A percentile compares a stretch with the other conserved stretches of the same genome.
phyloP scores from a whole-genome alignment of 1,140 invertebrate genomes.

The Listronotus oregonensis region DNA sequence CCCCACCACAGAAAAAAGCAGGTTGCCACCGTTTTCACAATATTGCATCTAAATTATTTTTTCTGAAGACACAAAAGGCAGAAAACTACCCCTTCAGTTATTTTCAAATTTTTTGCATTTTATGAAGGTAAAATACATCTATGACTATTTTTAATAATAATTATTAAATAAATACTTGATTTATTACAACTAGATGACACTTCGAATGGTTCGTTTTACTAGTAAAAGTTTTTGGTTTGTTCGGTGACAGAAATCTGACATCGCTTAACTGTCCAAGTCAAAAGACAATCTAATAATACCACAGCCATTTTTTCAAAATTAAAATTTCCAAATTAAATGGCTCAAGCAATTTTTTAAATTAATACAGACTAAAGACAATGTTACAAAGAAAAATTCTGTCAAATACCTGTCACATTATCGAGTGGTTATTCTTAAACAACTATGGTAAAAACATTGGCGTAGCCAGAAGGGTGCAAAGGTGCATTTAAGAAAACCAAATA shows the following conservation, averaged over 20 bases:
- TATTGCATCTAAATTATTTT: too few species aligned
- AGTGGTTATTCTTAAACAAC: slow-evolving; percentile 12
- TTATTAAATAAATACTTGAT: slow-evolving; percentile 26
- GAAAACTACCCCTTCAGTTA: too few species aligned
- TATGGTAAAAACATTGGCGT: slow-evolving; percentile 2
- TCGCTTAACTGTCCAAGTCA: neutral
- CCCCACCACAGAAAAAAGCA: too few species aligned
- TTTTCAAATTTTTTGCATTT: too few species aligned
- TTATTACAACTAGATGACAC: slow-evolving; percentile 33
- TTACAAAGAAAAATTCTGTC: slow-evolving; percentile 2
- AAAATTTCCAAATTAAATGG: slow-evolving; percentile 7
- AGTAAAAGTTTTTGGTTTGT: slow-evolving; percentile 27
- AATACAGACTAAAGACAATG: too few species aligned
- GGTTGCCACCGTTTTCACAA: too few species aligned
- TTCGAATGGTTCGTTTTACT: slow-evolving; percentile 32
- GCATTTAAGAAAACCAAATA: too few species aligned
- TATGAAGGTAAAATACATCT: too few species aligned
- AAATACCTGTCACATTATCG: slow-evolving; percentile 13
- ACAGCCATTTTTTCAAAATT: slow-evolving; percentile 19
- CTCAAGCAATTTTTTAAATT: slow-evolving; percentile 1
- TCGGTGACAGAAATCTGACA: slow-evolving; percentile 16
- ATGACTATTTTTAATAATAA: neutral
- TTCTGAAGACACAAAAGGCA: too few species aligned
- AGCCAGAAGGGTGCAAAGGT: too few species aligned
- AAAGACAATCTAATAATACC: slow-evolving; percentile 6